Evolutionary conservation across 2,888 invertebrate genomes (phyloP), one percentile per base, ranked within the genome.

Genomic region (Vanessa cardui): DNA sequence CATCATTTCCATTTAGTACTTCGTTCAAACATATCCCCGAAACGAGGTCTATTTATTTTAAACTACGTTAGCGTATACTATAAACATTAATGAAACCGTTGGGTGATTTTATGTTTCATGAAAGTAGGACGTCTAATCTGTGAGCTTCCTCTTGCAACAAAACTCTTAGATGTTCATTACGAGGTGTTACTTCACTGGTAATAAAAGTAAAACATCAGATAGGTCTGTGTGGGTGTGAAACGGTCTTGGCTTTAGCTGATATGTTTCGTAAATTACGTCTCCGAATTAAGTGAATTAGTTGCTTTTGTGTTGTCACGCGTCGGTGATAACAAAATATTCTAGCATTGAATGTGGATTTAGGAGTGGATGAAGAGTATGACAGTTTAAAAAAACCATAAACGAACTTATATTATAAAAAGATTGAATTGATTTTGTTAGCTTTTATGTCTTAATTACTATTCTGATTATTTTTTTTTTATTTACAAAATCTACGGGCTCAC

Each of bases 61-160:
- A 62, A 44, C n/a, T 63, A 52, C 52, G 45, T 54, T 18, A 70
- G 59, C 64, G 33, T 54, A 56, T 68, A 56, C 26, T 62, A 65
- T 65, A 70, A 69, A 67, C 67, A 72, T 66, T 58, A 70, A 56
- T 47, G 50, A 54, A 66, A 68, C 71, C 72, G 56, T 58, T 68
- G 69, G 73, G 72, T 66, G 69, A 71, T 70, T 74, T 71, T 70
- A 71, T 73, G 64, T 58, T 64, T 54, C 65, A 64, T 72, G 56
- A 75, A 84, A 80, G 76, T 84, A 78, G 84, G 81, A 67, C 83
- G 78, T 75, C 73, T 82, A 83, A 84, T 84, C 80, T 80, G 72
- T 74, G 73, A 64, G 79, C 75, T 82, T 84, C 84, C 84, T 84
- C 79, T 84, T 83, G 80, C 83, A 80, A 82, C 81, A 84, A 71